Evolutionary conservation across 1,140 invertebrate species (phyloP), one percentile per base, ranked within the genome.

Genomic region (Dreissena rostriformis): DNA sequence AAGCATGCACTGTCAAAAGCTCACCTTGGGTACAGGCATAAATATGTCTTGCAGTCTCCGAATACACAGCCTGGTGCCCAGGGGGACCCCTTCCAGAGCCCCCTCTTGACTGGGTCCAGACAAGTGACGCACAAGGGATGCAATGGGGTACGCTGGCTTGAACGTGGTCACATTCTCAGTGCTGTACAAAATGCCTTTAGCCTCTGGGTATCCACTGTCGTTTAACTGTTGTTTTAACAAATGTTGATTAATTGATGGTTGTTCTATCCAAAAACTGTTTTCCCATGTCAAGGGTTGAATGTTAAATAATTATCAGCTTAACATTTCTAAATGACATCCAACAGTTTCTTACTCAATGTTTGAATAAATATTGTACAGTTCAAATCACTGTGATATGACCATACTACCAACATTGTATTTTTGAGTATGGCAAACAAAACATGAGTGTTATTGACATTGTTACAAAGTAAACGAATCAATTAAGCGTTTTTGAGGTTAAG

Each of bases 121-220:
- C 14, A 79, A 17, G 10, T 24, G 24, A 19, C 28, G 19, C 15
- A 79, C 14, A 8, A 79, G 29, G 22, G 24, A 39, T 22, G 26
- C 39, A n/a, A 79, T 26, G 19, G 17, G n/a, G 49, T 68, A 51
- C 55, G 77, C 65, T n/a, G 28, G 49, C 11, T 55, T 24, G 26
- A 79, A 67, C 11, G n/a, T 53, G 24, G 66, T 15, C 15, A 26
- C 11, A 17, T 39, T 22, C 67, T 79, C 77, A n/a, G 28, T 19
- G 12, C 29, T 79, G 67, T 79, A 79, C 29, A 79, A 19, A 51
- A 79, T 19, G 17, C 77, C 77, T 19, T 49, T 79, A 15, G 24
- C 19, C 29, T 79, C 77, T 70, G 77, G 77, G 24, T 67, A 79
- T n/a, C 77, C 77, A 26, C 67, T 65, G 5, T n/a, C 51, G 65